Base-by-base conservation (phyloP, 2,113 vertebrate genomes). In the Oncorhynchus mykiss region DNA sequence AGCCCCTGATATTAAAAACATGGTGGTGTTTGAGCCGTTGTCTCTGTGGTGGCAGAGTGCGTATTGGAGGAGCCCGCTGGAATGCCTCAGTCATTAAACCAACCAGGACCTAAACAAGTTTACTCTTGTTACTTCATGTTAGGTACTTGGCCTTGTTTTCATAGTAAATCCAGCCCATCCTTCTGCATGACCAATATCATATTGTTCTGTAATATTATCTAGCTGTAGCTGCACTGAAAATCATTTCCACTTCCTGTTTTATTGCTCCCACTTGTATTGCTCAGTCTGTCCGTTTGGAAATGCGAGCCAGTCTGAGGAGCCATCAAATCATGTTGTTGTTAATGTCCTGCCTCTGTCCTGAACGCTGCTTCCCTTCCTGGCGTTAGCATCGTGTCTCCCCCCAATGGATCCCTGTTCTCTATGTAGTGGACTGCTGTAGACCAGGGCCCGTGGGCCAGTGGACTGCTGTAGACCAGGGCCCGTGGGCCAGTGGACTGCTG, bases 61-160 rank as follows among this genome's bases (percentile, higher is more conserved):
- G 72, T 74, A 39, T 91, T 91, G 80, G 85, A 87, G 81, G 67
- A 82, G 86, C 72, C 83, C 76, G 81, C 86, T 81, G 91, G 92
- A 91, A 92, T 93, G 88, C 77, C 60, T 51, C 76, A 57, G 65
- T 75, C 77, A 82, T 79, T 72, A 76, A 82, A 79, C 67, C 80
- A 39, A 84, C 73, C 51, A 0, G 31, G 75, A 89, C 86, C 85
- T 85, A 86, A 89, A 91, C 91, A 91, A 90, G 92, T 92, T 88
- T 90, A 89, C 87, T 89, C 91, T 88, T 93, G 91, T 91, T 91
- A 90, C 82, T 86, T 79, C 76, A 80, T 71, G 60, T 81, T 81
- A 82, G 80, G 73, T 86, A 78, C 76, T 51, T 66, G 54, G 59
- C 79, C 80, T 76, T 66, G 66, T 31, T 29, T 67, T 14, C 54